Evolutionary conservation across 2,888 invertebrate species (phyloP), one percentile per base, ranked within the genome.

Genomic region (Amblyteles armatorius): DNA sequence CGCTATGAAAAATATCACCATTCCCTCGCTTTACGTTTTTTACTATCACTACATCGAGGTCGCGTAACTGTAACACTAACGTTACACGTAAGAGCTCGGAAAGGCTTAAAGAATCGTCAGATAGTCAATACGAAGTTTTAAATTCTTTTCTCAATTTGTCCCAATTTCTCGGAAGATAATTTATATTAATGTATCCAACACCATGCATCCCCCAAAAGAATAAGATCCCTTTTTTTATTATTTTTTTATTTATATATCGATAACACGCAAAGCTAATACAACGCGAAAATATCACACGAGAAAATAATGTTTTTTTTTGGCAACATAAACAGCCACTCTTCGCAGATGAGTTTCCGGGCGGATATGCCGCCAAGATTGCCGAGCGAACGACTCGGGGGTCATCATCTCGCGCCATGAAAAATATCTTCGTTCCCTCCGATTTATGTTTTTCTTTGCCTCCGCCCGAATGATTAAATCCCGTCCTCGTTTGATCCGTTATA

Each of bases 401-500:
- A 73, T 60, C 44, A 44, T 44, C 9, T 29, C 36, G 36, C 36
- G 9, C 50, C 19, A 63, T 63, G 16, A 63, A 63, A n/a, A 63
- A 63, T 6, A 33, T 73, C 13, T 36, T 3, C 16, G 44, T 16
- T 44, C 16, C 44, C 44, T 44, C 44, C 40, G 44, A 44, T 44
- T 16, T 44, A 44, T 16, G 6, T 44, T 60, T 16, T 26, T 26
- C 3, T 44, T 29, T 36, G 6, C 26, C n/a, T 73, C 9, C 26
- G 3, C 29, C 11, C 22, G 7, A 50, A 50, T 65, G 76, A 52
- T 44, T 13, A 33, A 52, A 48, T n/a, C 26, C 52, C 65, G 36
- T 57, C 22, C 22, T 40, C 16, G 52, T 65, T 82, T 72, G 19
- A 3, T 65, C 4, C n/a, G 44, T 72, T 72, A 52, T 60, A 65